Conservation (phyloP, 2,888 invertebrate genomes). For the Eulithis testata region DNA sequence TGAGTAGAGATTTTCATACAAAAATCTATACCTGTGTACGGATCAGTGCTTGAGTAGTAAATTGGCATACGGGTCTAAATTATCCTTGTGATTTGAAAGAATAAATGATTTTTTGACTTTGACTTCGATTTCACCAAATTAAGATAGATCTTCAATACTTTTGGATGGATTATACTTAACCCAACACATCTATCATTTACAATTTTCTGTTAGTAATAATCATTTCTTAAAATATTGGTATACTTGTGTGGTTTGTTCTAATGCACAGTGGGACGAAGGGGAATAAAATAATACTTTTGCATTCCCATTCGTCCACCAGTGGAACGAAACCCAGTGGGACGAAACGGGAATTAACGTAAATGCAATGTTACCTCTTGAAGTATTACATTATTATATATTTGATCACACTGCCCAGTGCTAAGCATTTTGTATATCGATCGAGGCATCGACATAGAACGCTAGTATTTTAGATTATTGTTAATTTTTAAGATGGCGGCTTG, state of each 20-base stretch:
- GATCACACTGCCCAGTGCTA: constrained; percentile 27
- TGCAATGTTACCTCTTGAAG: constrained; percentile 20
- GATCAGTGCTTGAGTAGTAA: no score
- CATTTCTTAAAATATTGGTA: background rate
- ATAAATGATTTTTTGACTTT: no score
- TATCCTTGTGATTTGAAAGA: no score
- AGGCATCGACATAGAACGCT: constrained; percentile 17
- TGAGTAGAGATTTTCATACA: no score
- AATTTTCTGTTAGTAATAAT: background rate
- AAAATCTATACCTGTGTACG: no score
- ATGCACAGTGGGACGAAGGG: no score
- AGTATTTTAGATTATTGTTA: constrained; percentile 17
- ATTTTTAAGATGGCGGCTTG: constrained; percentile 21
- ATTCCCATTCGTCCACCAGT: no score
- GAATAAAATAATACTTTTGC: no score
- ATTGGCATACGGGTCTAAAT: no score
- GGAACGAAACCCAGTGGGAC: no score
- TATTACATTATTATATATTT: constrained; percentile 23
- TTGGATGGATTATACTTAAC: background rate
- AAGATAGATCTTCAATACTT: background rate
- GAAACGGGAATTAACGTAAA: background rate
- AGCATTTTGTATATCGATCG: constrained; percentile 16
- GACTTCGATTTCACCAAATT: no score
- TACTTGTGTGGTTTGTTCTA: background rate
- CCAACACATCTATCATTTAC: background rate